Evolutionary conservation across 2,888 invertebrate genomes (phyloP).

Genomic region (Drosophila subquinaria): DNA sequence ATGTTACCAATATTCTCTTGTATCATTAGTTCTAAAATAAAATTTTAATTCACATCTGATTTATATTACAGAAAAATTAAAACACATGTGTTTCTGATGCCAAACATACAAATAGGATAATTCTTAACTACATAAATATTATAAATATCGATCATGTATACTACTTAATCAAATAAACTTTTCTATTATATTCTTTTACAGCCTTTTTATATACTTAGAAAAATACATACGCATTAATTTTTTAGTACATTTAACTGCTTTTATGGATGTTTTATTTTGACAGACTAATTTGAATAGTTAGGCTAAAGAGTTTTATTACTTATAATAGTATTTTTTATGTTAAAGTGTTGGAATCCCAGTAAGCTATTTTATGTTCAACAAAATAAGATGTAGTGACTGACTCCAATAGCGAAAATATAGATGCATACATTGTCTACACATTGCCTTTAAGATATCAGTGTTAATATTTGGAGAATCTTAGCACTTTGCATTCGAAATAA

Average conservation of each 20-base stretch:
- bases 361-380: neutral
- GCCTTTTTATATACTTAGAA: constrained; percentile 33
- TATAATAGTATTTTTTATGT: neutral
- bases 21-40: constrained; percentile 7
- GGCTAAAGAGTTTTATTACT: neutral
- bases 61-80: constrained; percentile 25
- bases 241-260: constrained; percentile 13
- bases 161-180: constrained; percentile 15
- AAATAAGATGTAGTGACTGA: constrained; percentile 3
- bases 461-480: neutral
- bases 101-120: constrained; percentile 13
- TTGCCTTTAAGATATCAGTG: neutral
- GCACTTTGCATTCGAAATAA: neutral
- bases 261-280: constrained; percentile 13
- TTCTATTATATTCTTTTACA: constrained; percentile 32
- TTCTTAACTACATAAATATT: constrained; percentile 2
- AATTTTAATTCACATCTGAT: constrained; percentile 13
- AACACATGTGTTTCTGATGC: constrained; percentile 10
- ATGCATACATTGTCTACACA: too few relatives aligned
- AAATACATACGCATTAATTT: constrained; percentile 17
- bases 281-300: constrained; percentile 5
- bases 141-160: constrained; percentile 15
- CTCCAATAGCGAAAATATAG: neutral
- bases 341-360: neutral
- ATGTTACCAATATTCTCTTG: constrained; percentile 61